phyloP scores from a whole-genome alignment of 2,113 vertebrate genomes.

The Empidonax alnorum region DNA sequence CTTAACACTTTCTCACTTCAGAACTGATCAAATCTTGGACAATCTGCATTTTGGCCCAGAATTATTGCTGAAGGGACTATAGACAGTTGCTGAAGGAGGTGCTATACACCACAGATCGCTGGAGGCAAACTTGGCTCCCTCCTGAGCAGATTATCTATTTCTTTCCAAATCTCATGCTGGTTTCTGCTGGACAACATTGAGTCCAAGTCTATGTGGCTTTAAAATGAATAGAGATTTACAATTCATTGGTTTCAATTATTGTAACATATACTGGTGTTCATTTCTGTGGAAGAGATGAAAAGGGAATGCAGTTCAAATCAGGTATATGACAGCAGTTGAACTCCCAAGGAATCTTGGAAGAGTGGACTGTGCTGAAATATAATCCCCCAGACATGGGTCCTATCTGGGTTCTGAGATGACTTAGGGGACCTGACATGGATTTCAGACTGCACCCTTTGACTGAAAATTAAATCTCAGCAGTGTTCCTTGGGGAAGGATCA shows the following conservation, averaged over 20 bases:
- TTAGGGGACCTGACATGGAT: constrained; percentile 79
- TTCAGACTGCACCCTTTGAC: constrained; percentile 79
- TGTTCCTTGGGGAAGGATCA: constrained; percentile 79
- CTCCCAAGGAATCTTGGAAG: constrained; percentile 64
- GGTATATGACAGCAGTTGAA: constrained; percentile 13
- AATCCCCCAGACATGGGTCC: constrained; percentile 68
- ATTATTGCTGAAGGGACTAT: background rate
- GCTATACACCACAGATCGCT: background rate
- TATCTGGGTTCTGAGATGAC: constrained; percentile 73
- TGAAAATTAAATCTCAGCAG: constrained; percentile 83
- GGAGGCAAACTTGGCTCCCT: background rate
- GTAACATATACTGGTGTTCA: background rate
- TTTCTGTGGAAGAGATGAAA: background rate
- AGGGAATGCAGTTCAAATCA: constrained; percentile 8
- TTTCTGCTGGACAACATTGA: background rate
- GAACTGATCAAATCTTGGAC: background rate
- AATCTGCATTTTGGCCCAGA: background rate
- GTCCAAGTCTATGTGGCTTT: background rate
- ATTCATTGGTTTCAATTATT: constrained; percentile 52
- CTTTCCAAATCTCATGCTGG: background rate
- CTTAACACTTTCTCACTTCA: background rate
- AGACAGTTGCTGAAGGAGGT: background rate
- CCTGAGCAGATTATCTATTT: background rate
- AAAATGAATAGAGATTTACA: constrained; percentile 24
- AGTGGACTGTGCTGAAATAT: constrained; percentile 57